These are phyloP conservation scores for Mobula hypostoma DNA, from an alignment of 2,113 vertebrate species.

Conservation along the genomic window DNA sequence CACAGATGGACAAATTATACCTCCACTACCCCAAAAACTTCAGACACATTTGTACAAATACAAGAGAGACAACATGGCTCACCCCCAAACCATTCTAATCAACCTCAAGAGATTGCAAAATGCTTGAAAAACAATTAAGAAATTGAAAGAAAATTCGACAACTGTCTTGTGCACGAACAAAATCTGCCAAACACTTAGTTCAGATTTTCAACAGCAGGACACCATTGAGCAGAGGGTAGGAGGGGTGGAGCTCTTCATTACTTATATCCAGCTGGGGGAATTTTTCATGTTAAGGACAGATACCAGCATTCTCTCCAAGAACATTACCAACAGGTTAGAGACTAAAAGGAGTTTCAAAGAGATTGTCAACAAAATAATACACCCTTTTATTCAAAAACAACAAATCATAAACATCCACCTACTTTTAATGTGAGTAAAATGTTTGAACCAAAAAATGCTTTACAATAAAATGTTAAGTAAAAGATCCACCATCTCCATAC, in stretches of 20 bases:
- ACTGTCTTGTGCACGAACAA: neutral
- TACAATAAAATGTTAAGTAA: no score
- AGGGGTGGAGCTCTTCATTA: neutral
- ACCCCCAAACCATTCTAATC: neutral
- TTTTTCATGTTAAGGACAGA: neutral
- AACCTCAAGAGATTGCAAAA: neutral
- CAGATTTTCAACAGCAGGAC: neutral
- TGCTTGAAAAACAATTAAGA: neutral
- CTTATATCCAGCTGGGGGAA: neutral
- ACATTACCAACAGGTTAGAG: neutral
- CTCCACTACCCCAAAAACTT: neutral
- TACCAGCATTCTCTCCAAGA: neutral
- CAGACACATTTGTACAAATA: neutral
- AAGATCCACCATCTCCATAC: neutral
- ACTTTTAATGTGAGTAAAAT: neutral
- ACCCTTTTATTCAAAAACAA: neutral
- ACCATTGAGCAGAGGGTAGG: no score
- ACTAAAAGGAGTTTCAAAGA: neutral
- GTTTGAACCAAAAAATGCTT: neutral
- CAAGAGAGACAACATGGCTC: neutral
- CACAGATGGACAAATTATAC: neutral
- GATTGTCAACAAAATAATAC: neutral
- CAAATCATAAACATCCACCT: neutral
- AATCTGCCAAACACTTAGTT: neutral
- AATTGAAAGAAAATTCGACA: neutral